Conservation (phyloP, 1,140 invertebrate species). For the Probaryconus sp. region DNA sequence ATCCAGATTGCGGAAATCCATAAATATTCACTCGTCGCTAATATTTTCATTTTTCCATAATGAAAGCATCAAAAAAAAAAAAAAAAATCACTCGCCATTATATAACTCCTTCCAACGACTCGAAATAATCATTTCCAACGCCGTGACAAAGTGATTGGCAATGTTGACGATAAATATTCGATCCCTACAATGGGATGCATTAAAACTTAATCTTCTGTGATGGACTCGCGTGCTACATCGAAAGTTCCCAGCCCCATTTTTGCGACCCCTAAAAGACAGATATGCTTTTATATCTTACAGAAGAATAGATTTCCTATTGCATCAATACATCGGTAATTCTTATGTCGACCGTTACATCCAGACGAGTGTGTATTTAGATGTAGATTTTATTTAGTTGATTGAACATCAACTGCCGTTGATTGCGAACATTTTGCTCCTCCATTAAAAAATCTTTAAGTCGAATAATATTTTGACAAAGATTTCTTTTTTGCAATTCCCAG, state of each 20-base stretch:
- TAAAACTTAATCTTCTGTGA: conserved; percentile 36
- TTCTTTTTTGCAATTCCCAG: too few relatives aligned
- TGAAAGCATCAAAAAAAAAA: conserved; percentile 3
- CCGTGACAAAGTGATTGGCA: conserved; percentile 31
- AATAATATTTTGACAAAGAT: not conserved
- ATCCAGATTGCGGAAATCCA: too few relatives aligned
- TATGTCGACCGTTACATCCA: too few relatives aligned
- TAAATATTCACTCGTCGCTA: too few relatives aligned
- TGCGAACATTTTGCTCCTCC: conserved; percentile 4
- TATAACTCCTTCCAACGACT: conserved; percentile 7
- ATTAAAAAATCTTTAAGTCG: not conserved
- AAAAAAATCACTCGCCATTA: conserved; percentile 32
- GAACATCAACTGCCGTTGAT: too few relatives aligned
- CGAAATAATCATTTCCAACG: conserved; percentile 40
- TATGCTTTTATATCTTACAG: conserved; percentile 9
- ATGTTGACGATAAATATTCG: conserved; percentile 47
- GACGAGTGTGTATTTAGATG: not conserved
- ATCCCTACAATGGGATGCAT: conserved; percentile 10
- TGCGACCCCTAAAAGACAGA: too few relatives aligned
- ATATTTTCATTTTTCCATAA: too few relatives aligned
- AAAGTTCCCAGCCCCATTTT: too few relatives aligned
- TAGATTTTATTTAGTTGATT: conserved; percentile 12
- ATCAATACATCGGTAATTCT: too few relatives aligned
- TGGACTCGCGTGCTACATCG: conserved; percentile 6
- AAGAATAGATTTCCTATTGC: not conserved